Evolutionary conservation across 2,797 vertebrate genomes (phyloP), one percentile per base, ranked within the genome.

Genomic region (Halcyon chelicuti): DNA sequence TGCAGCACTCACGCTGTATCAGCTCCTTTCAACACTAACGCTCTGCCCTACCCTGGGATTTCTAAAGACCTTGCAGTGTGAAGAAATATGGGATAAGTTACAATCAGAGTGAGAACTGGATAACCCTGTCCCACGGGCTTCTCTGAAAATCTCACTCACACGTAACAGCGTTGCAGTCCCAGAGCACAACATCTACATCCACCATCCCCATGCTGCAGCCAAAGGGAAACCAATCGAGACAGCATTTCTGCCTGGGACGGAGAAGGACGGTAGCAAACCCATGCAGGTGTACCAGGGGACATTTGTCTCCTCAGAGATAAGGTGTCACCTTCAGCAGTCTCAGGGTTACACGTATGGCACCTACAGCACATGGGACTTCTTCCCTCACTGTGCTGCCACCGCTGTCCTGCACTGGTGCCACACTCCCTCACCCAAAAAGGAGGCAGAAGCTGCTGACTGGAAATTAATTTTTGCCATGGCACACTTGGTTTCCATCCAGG

Each of bases 21-120:
- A 90, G 63, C 73, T 94, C 86, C 77, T 94, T 95, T 94, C 85
- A 95, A 80, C 67, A 74, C 13, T 61, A 66, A 93, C 0, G n/a
- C 51, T 94, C 65, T 80, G 68, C 39, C 68, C 81, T 83, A 80
- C 51, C 84, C 67, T 90, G 78, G 84, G 63, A 93, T 82, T 91
- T 93, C 80, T 73, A 42, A 92, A 89, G 85, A 79, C 67, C 71
- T 90, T 92, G 84, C 44, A 92, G 80, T 1, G 0, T 61, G 61
- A 88, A 95, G 49, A 90, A 95, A 74, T 29, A 74, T 4, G 44
- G 71, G 16, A 79, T 92, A 46, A 94, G 74, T 72, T 92, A 82
- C 52, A 91, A 68, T 26, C 23, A 21, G 19, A 96, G 61, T 61
- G 73, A 76, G 52, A 94, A 90, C 0, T 85, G 74, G 60, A 73